Base-by-base conservation (phyloP, 2,113 vertebrate species). In the Uropsilus gracilis region DNA sequence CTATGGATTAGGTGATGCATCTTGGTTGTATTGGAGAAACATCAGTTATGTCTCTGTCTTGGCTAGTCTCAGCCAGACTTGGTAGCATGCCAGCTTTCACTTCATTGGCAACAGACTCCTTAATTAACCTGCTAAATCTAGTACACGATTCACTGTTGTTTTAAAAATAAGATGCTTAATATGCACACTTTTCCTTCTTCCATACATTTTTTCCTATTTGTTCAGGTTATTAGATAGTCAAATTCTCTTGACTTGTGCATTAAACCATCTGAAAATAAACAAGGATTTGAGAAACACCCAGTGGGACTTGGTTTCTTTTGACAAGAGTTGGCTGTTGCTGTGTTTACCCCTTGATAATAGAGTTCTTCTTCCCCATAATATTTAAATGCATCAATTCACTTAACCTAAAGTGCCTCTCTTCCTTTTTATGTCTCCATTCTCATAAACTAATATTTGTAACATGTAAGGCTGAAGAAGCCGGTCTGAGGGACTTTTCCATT, bases 101-200 rank as follows among this genome's bases (percentile, higher is more conserved):
- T 46, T 88, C 76, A 61, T 46, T 76, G 63, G 87, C 88, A 95
- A 91, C 94, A 88, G 68, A 90, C 57, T 94, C 76, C 50, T 90
- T 96, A 93, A 97, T 97, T 93, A 94, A 95, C 93, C 94, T 96
- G 90, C 76, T 85, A 94, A 92, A 88, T 82, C 93, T 93, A 78
- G 68, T 53, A 50, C 50, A 50, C 6, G 0, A 10, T 53, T 89
- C 75, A 81, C 77, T 71, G 57, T 92, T 86, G 76, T 80, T 93
- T 93, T 73, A 77, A 84, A 85, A 84, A 91, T 0, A 1, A 91
- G 53, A 76, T 61, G 53, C 20, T 26, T 84, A 42, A 88, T 50
- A 71, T 42, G 30, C 61, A 22, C 16, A n/a, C 37, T 89, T 93
- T 94, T 87, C 73, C 66, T 91, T 83, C 68, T n/a, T 30, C 55